Evolutionary conservation across 2,888 invertebrate genomes (phyloP).

Genomic region (Plebejus melissa): DNA sequence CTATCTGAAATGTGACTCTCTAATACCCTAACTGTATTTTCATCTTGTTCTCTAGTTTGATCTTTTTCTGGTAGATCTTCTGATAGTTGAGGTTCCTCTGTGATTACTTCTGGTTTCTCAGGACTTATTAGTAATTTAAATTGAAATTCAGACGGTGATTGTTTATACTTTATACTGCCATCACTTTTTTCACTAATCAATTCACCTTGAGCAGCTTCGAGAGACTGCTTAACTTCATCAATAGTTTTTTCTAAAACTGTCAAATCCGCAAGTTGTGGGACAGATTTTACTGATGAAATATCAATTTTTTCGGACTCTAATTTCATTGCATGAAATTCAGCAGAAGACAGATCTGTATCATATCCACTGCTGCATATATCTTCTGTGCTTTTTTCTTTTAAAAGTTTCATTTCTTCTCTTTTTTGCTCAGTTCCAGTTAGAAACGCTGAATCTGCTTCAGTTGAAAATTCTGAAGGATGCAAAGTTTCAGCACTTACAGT

Average conservation of each 20-base stretch:
- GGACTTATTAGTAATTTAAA: constrained; percentile 81
- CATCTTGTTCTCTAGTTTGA: constrained; percentile 47
- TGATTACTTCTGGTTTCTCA: constrained; percentile 78
- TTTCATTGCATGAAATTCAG: constrained; percentile 79
- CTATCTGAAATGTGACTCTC: constrained; percentile 68
- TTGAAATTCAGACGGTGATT: constrained; percentile 86
- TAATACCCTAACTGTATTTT: constrained; percentile 37
- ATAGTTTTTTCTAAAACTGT: constrained; percentile 83
- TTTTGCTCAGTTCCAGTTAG: constrained; percentile 68
- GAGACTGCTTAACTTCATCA: constrained; percentile 84
- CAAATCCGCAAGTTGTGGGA: constrained; percentile 73
- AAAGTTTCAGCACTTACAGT: constrained; percentile 75
- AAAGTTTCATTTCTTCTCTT: constrained; percentile 66
- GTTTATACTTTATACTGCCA: constrained; percentile 83
- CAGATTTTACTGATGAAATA: constrained; percentile 71
- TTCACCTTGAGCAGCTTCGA: constrained; percentile 84
- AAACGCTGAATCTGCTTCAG: constrained; percentile 74
- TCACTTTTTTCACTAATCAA: constrained; percentile 82
- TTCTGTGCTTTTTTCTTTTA: constrained; percentile 78
- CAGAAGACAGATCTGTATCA: constrained; percentile 81
- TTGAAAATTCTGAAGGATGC: constrained; percentile 73
- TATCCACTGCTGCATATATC: constrained; percentile 85
- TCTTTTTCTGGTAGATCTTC: constrained; percentile 58
- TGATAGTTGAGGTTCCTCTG: constrained; percentile 76
- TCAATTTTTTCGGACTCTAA: constrained; percentile 73